Evolutionary conservation across 2,888 invertebrate species (phyloP), one percentile per base, ranked within the genome.

Genomic region (Drosophila stalkeri): DNA sequence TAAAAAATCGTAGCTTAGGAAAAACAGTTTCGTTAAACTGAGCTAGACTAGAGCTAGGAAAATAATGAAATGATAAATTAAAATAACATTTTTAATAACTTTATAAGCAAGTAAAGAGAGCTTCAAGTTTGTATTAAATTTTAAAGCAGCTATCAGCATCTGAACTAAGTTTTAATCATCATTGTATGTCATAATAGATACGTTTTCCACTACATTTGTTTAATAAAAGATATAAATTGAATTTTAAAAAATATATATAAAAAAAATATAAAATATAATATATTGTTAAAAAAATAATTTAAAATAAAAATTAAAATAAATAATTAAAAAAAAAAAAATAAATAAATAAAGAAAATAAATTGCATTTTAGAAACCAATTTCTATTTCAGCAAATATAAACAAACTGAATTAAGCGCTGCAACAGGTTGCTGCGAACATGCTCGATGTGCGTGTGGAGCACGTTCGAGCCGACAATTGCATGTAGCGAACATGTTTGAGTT

Each of bases 401-500:
- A 61, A 66, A 63, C 14, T 47, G 23, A 31, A 16, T 16, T 16
- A 3, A 3, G 27, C 23, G 2, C 9, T 55, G 31, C 66, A 86
- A 77, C 69, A 73, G 64, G 83, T 82, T 82, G 77, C 44, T 43
- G 64, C 55, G 39, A 11, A 67, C 80, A 80, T 64, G 75, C 47
- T 86, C 43, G 60, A 61, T 64, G 46, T 67, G 87, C 67, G 64
- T 67, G 14, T 37, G 35, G 1, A 16, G 33, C 4, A 20, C 11
- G 62, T 41, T 72, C 35, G 57, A 39, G 0, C 12, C 16, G 47
- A 54, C 18, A 51, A 6, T 41, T 66, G 59, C 65, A 64, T 12
- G 37, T 31, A 23, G 11, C 23, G 14, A 66, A 54, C 68, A 72
- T 43, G 73, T 79, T 69, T 57, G 70, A 74, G 72, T 67, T 74